These are phyloP conservation scores for Nasonia vitripennis DNA, from an alignment of 1,140 invertebrate species.

Conservation along the genomic window DNA sequence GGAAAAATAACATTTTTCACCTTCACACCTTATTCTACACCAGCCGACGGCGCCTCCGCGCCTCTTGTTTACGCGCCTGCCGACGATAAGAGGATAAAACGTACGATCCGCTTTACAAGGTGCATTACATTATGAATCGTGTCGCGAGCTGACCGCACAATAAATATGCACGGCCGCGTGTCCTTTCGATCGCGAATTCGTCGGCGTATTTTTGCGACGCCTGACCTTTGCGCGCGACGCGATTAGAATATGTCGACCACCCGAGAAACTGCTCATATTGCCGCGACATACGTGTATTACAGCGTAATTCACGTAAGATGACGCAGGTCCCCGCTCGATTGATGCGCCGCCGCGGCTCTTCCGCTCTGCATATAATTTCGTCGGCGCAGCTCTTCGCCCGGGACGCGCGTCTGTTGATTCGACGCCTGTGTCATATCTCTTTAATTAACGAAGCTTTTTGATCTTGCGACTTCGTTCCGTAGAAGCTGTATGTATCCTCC, in stretches of 20 bases:
- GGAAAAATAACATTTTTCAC: not conserved
- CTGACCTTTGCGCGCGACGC: not conserved
- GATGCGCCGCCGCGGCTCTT: slow-evolving; percentile 30
- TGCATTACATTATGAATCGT: not conserved
- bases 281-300: not conserved
- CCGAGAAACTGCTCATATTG: not conserved
- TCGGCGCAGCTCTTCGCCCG: not conserved
- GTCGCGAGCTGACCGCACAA: not conserved
- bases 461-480: no score
- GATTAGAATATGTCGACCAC: slow-evolving; percentile 33
- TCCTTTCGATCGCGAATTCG: not conserved
- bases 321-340: slow-evolving; percentile 1
- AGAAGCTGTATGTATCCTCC: no score
- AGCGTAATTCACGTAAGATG: slow-evolving; percentile 4
- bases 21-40: not conserved
- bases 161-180: not conserved
- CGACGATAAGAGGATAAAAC: not conserved
- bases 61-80: not conserved
- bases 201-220: not conserved
- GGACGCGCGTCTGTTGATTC: not conserved
- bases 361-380: slow-evolving; percentile 26
- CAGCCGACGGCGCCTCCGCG: not conserved
- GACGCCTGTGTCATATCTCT: not conserved
- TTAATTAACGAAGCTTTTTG: no score
- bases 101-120: not conserved